Evolutionary conservation across 2,888 invertebrate species (phyloP).

Genomic region (Tetrapedia diversipes): DNA sequence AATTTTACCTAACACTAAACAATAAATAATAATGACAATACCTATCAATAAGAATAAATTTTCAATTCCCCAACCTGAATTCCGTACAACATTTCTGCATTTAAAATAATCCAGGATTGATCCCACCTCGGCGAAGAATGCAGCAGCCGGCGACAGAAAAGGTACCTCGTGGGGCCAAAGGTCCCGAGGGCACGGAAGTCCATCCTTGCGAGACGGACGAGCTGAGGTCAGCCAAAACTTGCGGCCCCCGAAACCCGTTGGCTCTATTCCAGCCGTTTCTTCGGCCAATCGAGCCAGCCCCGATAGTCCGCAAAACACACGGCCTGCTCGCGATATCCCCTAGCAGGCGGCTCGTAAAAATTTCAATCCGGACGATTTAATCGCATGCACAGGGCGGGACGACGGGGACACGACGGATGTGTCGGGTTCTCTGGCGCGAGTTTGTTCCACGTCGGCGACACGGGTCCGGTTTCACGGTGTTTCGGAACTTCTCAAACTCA

Average conservation of each 20-base stretch:
- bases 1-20: too few species aligned
- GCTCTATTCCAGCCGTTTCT: conserved; percentile 69
- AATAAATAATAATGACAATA: too few species aligned
- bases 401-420: conserved; percentile 14
- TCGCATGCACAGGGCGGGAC: conserved; percentile 33
- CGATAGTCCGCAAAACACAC: conserved; percentile 65
- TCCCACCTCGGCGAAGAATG: background rate
- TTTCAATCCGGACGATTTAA: conserved; percentile 49
- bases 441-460: conserved; percentile 11
- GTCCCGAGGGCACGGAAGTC: conserved; percentile 58
- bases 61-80: too few species aligned
- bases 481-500: conserved; percentile 33
- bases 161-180: conserved; percentile 8
- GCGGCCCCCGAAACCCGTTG: conserved; percentile 61
- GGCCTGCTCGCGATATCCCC: conserved; percentile 39
- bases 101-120: too few species aligned
- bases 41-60: too few species aligned
- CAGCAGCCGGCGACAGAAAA: background rate
- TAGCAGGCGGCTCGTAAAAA: conserved; percentile 27
- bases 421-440: conserved; percentile 2
- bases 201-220: conserved; percentile 56
- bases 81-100: too few species aligned
- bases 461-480: conserved; percentile 17
- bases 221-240: conserved; percentile 72
- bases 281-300: conserved; percentile 64